A percentile compares a stretch with the other conserved stretches of the same genome.
Evolutionary conservation across 2,113 vertebrate species (phyloP).

Genomic region (Urocynchramus pylzowi): DNA sequence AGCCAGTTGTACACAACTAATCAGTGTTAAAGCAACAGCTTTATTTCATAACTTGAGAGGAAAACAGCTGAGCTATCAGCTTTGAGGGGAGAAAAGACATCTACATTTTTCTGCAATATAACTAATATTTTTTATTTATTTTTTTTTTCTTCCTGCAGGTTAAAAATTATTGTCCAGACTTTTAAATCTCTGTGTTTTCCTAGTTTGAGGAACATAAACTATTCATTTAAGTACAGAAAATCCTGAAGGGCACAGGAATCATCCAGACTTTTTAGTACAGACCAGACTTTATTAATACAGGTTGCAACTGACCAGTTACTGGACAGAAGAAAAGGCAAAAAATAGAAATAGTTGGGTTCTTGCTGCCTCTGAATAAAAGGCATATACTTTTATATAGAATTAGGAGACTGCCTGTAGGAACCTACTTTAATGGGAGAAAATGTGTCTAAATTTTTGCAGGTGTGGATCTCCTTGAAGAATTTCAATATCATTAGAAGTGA

Average conservation of each 20-base stretch:
- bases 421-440: background rate
- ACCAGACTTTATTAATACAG: background rate
- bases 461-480: background rate
- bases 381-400: background rate
- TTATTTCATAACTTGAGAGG: background rate
- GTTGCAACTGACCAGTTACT: background rate
- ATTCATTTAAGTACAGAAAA: background rate
- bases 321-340: background rate
- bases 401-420: background rate
- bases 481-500: background rate
- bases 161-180: background rate
- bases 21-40: background rate
- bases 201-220: background rate
- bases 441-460: background rate
- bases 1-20: background rate
- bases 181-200: background rate
- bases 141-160: background rate
- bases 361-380: background rate
- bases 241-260: background rate
- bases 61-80: background rate
- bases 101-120: background rate
- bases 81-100: background rate
- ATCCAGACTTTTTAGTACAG: background rate
- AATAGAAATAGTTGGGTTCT: background rate
- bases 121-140: background rate